phyloP scores from a whole-genome alignment of 2,888 invertebrate genomes.

The Eupelmus urozonus region DNA sequence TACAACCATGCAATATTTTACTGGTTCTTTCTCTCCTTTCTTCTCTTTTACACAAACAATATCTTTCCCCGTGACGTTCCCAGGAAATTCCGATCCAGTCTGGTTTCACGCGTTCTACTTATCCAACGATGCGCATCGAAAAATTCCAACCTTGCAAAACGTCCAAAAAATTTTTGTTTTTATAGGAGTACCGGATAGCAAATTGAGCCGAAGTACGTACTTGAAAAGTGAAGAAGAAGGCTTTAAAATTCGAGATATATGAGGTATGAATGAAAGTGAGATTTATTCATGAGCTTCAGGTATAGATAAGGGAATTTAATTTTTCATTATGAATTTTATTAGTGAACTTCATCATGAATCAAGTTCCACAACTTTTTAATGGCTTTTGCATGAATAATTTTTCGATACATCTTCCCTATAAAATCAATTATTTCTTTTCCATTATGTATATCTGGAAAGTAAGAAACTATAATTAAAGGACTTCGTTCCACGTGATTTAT shows the following conservation, averaged over 20 bases:
- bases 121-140: conserved; percentile 32
- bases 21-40: not conserved
- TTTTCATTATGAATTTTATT: too few relatives aligned
- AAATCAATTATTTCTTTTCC: too few relatives aligned
- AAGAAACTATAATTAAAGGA: too few relatives aligned
- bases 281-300: not conserved
- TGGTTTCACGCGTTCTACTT: conserved; percentile 50
- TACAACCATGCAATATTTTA: not conserved
- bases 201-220: too few relatives aligned
- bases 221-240: conserved; percentile 4
- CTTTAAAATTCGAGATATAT: not conserved
- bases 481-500: too few relatives aligned
- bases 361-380: not conserved
- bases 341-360: too few relatives aligned
- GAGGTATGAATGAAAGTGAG: not conserved
- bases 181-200: not conserved
- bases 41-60: too few relatives aligned
- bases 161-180: conserved; percentile 15
- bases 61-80: too few relatives aligned
- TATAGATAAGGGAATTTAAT: not conserved
- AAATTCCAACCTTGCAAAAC: not conserved
- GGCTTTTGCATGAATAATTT: not conserved
- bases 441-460: too few relatives aligned
- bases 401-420: too few relatives aligned
- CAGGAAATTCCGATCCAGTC: conserved; percentile 10